Conservation (phyloP, 2,113 vertebrate species). For the Rhynchomys soricoides region DNA sequence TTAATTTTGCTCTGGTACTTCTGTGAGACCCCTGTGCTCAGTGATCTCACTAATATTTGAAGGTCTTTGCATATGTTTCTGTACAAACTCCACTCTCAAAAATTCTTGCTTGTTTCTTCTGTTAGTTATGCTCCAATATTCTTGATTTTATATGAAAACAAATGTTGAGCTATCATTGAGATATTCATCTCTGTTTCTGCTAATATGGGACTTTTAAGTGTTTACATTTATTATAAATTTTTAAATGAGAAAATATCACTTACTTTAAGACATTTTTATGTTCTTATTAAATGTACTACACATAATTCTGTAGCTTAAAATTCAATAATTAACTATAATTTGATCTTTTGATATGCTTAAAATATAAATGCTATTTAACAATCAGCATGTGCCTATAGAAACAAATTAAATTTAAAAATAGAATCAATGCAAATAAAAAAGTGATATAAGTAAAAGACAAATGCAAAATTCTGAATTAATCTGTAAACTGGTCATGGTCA, state of each 20-base stretch:
- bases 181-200: background rate
- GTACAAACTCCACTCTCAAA: accelerated
- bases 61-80: background rate
- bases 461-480: background rate
- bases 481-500: background rate
- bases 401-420: background rate
- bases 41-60: background rate
- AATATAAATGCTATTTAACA: background rate
- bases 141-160: background rate
- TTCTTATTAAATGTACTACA: background rate
- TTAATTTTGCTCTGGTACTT: background rate
- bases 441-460: background rate
- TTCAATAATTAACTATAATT: background rate
- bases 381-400: background rate
- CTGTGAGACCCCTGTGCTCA: background rate
- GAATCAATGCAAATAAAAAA: background rate
- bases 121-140: background rate
- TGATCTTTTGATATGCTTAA: background rate
- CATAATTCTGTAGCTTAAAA: background rate
- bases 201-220: background rate
- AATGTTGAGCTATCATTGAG: background rate
- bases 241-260: background rate
- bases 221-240: background rate
- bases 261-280: background rate
- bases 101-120: background rate